Conservation (phyloP, 2,797 vertebrate species). For the Hypotaenidia okinawae region DNA sequence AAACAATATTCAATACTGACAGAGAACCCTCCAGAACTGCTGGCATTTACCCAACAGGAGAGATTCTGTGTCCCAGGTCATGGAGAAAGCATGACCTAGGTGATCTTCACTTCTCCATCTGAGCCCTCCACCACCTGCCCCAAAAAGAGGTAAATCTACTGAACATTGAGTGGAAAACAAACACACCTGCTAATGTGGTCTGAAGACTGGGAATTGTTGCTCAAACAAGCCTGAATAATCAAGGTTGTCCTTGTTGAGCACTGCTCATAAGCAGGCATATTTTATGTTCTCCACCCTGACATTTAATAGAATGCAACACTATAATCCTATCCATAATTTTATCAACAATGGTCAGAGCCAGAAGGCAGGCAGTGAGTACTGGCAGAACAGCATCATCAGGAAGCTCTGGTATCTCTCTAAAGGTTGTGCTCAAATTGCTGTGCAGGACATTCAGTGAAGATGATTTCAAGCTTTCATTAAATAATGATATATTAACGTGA, state of each 20-base stretch:
- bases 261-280: background rate
- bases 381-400: background rate
- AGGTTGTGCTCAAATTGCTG: background rate
- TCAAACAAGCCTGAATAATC: background rate
- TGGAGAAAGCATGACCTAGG: accelerated
- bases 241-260: background rate
- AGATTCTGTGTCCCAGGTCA: background rate
- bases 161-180: background rate
- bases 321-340: background rate
- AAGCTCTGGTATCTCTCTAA: background rate
- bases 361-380: background rate
- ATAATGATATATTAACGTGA: background rate
- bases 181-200: background rate
- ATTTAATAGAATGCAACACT: background rate
- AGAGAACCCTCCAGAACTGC: background rate
- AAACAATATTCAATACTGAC: accelerated
- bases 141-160: background rate
- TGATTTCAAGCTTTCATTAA: slow-evolving; percentile 22
- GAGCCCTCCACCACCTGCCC: background rate
- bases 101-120: background rate
- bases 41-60: background rate
- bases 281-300: background rate
- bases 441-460: background rate
- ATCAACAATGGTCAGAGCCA: background rate
- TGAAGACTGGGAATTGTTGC: background rate